Evolutionary conservation across 2,797 vertebrate genomes (phyloP).

Genomic region (Syndactyla subalaris): DNA sequence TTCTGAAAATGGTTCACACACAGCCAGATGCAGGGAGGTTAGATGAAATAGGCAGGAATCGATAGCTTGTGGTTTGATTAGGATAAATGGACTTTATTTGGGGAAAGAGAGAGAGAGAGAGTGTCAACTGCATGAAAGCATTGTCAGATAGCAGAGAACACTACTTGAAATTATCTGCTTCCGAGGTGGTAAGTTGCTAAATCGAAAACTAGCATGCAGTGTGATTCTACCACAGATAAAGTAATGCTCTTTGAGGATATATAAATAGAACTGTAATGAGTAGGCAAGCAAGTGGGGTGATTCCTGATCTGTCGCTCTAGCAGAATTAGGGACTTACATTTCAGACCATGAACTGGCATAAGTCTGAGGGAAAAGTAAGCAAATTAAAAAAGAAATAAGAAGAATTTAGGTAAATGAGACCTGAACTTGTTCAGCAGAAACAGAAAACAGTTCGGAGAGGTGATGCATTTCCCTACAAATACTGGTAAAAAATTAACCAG

Average conservation of each 20-base stretch:
- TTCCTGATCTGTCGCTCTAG: slow-evolving; percentile 37
- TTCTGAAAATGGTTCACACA: neutral
- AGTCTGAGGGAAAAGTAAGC: neutral
- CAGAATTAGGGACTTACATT: neutral
- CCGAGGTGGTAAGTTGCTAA: slow-evolving; percentile 50
- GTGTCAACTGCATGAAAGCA: neutral
- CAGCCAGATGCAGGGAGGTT: neutral
- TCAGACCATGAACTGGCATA: neutral
- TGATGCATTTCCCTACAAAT: neutral
- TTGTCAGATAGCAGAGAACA: slow-evolving; percentile 8
- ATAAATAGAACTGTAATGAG: slow-evolving; percentile 60
- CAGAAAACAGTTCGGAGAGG: neutral
- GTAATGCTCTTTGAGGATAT: slow-evolving; percentile 34
- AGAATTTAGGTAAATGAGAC: neutral
- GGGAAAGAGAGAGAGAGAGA: neutral
- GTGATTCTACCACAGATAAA: slow-evolving; percentile 65
- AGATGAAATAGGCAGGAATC: slow-evolving; percentile 19
- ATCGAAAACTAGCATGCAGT: slow-evolving; percentile 42
- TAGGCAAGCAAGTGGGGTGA: slow-evolving; percentile 21
- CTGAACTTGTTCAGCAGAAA: neutral
- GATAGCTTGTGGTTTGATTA: slow-evolving; percentile 44
- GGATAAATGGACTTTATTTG: slow-evolving; percentile 44
- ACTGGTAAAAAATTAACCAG: slow-evolving; percentile 17
- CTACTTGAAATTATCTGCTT: slow-evolving; percentile 25
- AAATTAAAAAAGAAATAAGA: neutral